Base-by-base conservation (phyloP, 2,888 invertebrate genomes). In the Yponomeuta evonymella region DNA sequence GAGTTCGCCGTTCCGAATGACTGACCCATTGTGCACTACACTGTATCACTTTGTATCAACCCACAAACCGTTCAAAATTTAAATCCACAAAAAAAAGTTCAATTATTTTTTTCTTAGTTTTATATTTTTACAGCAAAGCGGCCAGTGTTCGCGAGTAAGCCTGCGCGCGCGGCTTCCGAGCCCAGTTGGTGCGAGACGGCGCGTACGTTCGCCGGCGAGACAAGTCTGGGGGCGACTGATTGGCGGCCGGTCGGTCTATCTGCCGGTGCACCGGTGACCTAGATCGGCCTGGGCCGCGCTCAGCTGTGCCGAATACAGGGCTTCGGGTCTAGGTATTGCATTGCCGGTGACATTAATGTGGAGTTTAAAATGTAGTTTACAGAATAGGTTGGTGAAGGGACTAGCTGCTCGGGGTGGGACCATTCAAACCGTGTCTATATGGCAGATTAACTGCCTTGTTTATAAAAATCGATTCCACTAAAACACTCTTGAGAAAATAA, bases 1-100 rank as follows among this genome's bases (percentile, higher is more conserved):
- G 92, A 90, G 74, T 86, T 89, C 72, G 90, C 86, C 43, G 89
- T 92, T 71, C 93, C 93, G 76, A 93, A 93, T 66, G 90, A 85
- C 76, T 93, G 93, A 73, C 93, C 93, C 93, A 93, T 93, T 76
- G 79, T 83, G 79, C 84, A 84, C 84, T 79, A 58, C 51, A 58
- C 51, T 58, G 51, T 58, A 58, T 58, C 51, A 58, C 51, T 15
- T 43, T 43, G 43, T 36, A 36, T 36, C 43, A 4, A 3, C 5
- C 6, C 5, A 43, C 43, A 43, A 43, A 43, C 43, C 43, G 43
- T 43, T 8, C 8, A 0, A 43, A 43, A 43, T 43, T 43, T 5
- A 8, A 43, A 43, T 43, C 43, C 51, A 58, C 51, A 58, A 58
- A 58, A 58, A 15, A 58, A 58, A 15, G 3, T 43, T 4, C 0